These are phyloP conservation scores for Hemibagrus wyckioides DNA, from an alignment of 2,113 vertebrate genomes.

Conservation along the genomic window DNA sequence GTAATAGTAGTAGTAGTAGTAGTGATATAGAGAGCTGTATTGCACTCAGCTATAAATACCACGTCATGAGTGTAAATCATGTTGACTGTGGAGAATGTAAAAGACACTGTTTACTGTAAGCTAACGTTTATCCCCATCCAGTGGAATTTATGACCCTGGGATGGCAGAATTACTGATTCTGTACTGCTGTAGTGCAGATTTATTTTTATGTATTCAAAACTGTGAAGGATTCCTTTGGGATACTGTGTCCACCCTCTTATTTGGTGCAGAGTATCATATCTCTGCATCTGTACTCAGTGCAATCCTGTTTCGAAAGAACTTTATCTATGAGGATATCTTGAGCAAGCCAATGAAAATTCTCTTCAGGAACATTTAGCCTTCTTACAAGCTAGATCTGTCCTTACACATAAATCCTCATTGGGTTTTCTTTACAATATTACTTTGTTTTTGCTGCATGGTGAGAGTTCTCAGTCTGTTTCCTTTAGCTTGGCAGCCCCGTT, in stretches of 20 bases:
- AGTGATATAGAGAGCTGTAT: not conserved
- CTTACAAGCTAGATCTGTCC: not conserved
- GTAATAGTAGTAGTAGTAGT: not conserved
- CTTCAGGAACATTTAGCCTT: not conserved
- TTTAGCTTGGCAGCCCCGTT: constrained; percentile 57
- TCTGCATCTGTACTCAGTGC: not conserved
- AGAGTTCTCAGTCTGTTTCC: constrained; percentile 57
- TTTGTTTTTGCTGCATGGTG: constrained; percentile 45
- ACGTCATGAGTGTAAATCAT: constrained; percentile 48
- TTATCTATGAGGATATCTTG: not conserved
- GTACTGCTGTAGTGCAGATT: not conserved
- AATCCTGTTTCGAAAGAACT: not conserved
- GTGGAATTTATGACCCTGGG: constrained; percentile 43
- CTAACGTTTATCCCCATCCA: constrained; percentile 17
- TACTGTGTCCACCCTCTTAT: constrained; percentile 27
- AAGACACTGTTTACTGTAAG: constrained; percentile 50
- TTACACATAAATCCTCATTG: not conserved
- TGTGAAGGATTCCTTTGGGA: not conserved
- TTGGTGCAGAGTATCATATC: not conserved
- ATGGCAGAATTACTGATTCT: constrained; percentile 24
- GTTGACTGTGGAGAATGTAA: constrained; percentile 3
- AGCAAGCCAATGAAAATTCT: constrained; percentile 1
- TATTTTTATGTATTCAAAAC: not conserved
- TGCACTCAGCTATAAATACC: constrained; percentile 32
- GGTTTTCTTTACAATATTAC: constrained; percentile 40